Conservation (phyloP, 1,140 invertebrate genomes). For the Magallana angulata region DNA sequence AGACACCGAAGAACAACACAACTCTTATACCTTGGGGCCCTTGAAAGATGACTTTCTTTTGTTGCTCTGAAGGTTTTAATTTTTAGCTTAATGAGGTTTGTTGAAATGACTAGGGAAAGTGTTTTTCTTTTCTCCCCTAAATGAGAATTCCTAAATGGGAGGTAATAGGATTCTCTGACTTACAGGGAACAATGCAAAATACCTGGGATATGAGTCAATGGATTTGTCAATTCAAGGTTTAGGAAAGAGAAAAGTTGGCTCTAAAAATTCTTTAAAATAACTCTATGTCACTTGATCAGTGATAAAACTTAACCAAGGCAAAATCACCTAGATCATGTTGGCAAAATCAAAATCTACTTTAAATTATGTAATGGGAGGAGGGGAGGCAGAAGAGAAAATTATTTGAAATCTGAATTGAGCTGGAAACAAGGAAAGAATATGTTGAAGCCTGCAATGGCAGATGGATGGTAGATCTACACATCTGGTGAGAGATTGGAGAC, state of each 20-base stretch:
- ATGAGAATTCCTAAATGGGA: not conserved
- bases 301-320: no score
- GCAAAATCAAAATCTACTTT: no score
- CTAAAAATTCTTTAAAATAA: no score
- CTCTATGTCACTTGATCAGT: no score
- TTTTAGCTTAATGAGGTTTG: conserved; percentile 17
- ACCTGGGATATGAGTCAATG: conserved; percentile 19
- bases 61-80: not conserved
- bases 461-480: not conserved
- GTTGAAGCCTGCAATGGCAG: not conserved
- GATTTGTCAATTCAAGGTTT: not conserved
- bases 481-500: not conserved
- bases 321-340: no score
- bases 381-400: no score
- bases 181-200: not conserved
- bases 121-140: not conserved
- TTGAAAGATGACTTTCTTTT: not conserved
- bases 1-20: not conserved
- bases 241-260: no score
- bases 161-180: not conserved
- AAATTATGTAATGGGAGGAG: no score
- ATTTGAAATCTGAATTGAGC: no score
- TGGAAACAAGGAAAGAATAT: no score
- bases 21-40: not conserved
- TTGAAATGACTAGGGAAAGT: conserved; percentile 5